Percentiles rank a stretch among this genome's conserved stretches.
phyloP scores from a whole-genome alignment of 2,888 invertebrate species.

The Eutolmus rufibarbis region DNA sequence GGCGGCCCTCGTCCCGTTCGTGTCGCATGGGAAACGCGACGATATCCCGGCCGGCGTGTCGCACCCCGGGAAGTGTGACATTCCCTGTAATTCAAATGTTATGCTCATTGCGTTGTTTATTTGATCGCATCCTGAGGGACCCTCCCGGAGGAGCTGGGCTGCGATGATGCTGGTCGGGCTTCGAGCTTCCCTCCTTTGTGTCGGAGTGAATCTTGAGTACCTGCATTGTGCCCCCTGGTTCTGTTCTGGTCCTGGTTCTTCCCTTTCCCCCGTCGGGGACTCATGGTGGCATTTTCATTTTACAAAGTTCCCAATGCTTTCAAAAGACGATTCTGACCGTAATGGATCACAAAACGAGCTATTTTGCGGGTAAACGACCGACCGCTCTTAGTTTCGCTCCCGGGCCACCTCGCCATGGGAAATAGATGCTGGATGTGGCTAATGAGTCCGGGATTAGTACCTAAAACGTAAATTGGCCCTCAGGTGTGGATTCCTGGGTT shows the following conservation, averaged over 20 bases:
- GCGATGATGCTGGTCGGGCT: slow-evolving; percentile 5
- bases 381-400: not conserved
- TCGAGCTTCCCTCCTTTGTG: not conserved
- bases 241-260: no score
- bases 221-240: slow-evolving; percentile 2
- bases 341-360: not conserved
- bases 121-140: not conserved
- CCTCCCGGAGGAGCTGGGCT: not conserved
- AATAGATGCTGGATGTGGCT: not conserved
- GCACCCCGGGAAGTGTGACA: not conserved
- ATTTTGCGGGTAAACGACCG: slow-evolving; percentile 27
- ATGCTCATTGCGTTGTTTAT: slow-evolving; percentile 14
- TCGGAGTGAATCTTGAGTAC: slow-evolving; percentile 30
- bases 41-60: not conserved
- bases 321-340: not conserved
- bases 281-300: slow-evolving; percentile 8
- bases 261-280: not conserved
- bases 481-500: not conserved
- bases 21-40: not conserved
- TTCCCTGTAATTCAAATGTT: slow-evolving; percentile 9
- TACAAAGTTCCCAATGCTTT: slow-evolving; percentile 15
- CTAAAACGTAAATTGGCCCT: not conserved
- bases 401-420: not conserved
- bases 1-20: not conserved
- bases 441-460: slow-evolving; percentile 17